Base-by-base conservation (phyloP, 2,113 vertebrate genomes). In the Procavia capensis region DNA sequence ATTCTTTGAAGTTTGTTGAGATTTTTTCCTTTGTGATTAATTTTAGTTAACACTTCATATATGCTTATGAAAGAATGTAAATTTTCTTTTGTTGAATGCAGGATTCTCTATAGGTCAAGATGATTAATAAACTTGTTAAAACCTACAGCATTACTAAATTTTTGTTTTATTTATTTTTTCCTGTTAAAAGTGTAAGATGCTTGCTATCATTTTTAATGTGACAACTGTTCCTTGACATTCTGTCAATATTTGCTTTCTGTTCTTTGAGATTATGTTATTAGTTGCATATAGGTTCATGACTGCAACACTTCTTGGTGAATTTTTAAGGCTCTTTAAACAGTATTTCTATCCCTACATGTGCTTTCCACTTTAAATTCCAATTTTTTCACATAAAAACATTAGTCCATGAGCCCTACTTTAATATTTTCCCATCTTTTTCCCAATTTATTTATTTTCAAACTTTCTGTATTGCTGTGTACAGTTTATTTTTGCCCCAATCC, bases 281-380 rank as follows among this genome's bases (percentile, higher is more conserved):
- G 63, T 86, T 59, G 64, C 57, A 70, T 43, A 80, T 86, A 86
- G 68, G 59, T 93, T 47, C 39, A 59, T 61, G 75, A 86, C 47
- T 78, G 50, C 50, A 16, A 13, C 17, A 85, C 19, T 92, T 85
- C 20, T 76, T 50, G 20, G 34, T 76, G 57, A 76, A 54, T 54
- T 92, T 75, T 76, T 61, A 54, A 54, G 17, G 13, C 34, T 75
- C 36, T 50, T 66, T 68, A 50, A 85, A 68, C 64, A 43, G 22
- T 63, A 31, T 47, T 41, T 72, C 4, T 83, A 14, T 72, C 72
- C 19, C 74, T 79, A 24, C 13, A 34, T 41, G 14, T 88, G 31
- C 54, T 82, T 72, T 70, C 76, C n/a, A 50, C 50, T 41, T 88
- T 72, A 93, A 93, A 74, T 63, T 87, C 39, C 41, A 72, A 72